Base-by-base conservation (phyloP, 2,113 vertebrate genomes). In the Anthoscopus minutus region DNA sequence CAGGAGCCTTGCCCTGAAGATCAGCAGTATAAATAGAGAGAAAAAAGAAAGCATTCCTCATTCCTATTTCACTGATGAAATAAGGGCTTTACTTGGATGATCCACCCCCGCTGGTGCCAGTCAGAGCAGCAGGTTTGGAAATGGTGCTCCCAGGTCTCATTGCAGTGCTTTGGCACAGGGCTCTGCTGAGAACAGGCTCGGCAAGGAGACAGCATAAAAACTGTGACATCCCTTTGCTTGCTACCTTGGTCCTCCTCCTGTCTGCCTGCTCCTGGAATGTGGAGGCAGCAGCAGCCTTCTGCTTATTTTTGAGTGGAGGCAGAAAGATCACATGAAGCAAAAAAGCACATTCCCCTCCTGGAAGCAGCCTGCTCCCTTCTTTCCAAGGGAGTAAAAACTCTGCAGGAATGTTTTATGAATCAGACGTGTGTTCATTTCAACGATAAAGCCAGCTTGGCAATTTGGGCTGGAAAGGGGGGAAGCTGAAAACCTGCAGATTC, bases 361-460 rank as follows among this genome's bases (percentile, higher is more conserved):
- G 91, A 96, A 94, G 87, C 88, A 89, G 84, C 61, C 48, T 6
- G 24, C 42, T 94, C 67, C 66, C 78, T 82, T 66, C 88, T 87
- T 91, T 96, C 90, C 88, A 96, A 92, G 56, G 78, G 71, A 86
- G 74, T 83, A 71, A 88, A 94, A 94, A 61, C 42, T 66, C 83
- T 74, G 89, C 87, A 27, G 65, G 64, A 92, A 94, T 82, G 87
- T 85, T 96, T 95, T 93, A 93, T 95, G 91, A 94, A 91, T 95
- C 93, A 97, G 94, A 47, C 30, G 2, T 81, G 92, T 87, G 88
- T 88, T 91, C 92, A 72, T 88, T 93, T 93, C 89, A 88, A 60
- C 4, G 17, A 84, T 71, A 84, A 96, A 94, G 84, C 79, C 84
- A 88, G 88, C 88, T 94, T 96, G 86, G 93, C 88, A 88, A 81